Percentiles rank a stretch among this genome's conserved stretches.
Conservation (phyloP, 2,888 invertebrate species). For the Stratiomys singularior region DNA sequence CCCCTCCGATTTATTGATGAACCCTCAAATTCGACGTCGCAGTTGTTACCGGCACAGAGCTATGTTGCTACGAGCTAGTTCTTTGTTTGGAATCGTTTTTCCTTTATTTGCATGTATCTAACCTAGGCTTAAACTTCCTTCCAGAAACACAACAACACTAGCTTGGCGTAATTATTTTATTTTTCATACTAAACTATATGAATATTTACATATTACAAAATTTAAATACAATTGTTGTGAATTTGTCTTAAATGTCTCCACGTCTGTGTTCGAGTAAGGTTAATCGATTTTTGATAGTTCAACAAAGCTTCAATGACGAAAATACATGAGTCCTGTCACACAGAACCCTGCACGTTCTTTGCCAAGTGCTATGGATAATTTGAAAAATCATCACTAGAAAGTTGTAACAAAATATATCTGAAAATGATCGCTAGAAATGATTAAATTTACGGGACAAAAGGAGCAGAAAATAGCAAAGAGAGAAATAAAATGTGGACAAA, state of each 20-base stretch:
- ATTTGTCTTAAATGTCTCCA: not conserved
- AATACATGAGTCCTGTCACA: too few species aligned
- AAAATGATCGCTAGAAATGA: not conserved
- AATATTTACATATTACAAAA: slow-evolving; percentile 26
- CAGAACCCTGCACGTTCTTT: too few species aligned
- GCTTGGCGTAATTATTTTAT: not conserved
- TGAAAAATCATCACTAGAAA: not conserved
- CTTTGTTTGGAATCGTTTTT: too few species aligned
- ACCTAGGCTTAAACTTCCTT: too few species aligned
- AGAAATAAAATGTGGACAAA: not conserved
- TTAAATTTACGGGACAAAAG: too few species aligned
- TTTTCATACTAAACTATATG: slow-evolving; percentile 23
- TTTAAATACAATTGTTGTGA: not conserved
- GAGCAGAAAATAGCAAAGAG: too few species aligned
- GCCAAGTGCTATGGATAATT: too few species aligned
- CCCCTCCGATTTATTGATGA: too few species aligned
- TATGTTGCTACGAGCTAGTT: too few species aligned
- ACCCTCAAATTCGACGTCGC: too few species aligned
- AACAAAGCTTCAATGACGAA: not conserved
- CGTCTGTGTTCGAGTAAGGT: not conserved
- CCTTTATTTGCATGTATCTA: too few species aligned
- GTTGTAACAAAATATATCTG: slow-evolving; percentile 24
- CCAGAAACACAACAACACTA: not conserved
- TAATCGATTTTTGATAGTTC: not conserved
- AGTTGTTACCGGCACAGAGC: too few species aligned